A percentile compares a stretch with the other conserved stretches of the same genome.
These are phyloP conservation scores for Clusia tigrina DNA, from an alignment of 2,888 invertebrate genomes.

Conservation along the genomic window DNA sequence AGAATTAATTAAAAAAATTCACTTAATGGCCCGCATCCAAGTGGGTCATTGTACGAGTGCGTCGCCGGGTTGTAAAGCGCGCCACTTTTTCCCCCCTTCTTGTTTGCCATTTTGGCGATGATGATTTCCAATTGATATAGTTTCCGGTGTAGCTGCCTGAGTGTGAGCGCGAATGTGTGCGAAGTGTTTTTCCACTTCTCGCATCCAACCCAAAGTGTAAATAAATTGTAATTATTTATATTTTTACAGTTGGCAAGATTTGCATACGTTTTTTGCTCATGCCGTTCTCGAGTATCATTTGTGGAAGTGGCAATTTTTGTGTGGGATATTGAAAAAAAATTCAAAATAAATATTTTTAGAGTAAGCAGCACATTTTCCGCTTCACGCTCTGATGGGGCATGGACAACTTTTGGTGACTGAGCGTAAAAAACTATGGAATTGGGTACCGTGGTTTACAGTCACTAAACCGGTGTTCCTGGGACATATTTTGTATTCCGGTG, in stretches of 20 bases:
- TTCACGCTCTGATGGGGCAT: too few species aligned
- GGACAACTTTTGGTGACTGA: too few species aligned
- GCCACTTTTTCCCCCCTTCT: not conserved
- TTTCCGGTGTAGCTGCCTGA: not conserved
- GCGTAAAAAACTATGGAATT: too few species aligned
- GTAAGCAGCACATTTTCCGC: too few species aligned
- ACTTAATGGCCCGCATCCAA: slow-evolving; percentile 56
- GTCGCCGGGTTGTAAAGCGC: not conserved
- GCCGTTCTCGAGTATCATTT: too few species aligned
- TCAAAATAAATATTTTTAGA: too few species aligned
- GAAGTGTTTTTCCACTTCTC: not conserved
- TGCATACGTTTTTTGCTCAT: not conserved
- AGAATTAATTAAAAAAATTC: slow-evolving; percentile 55
- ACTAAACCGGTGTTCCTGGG: too few species aligned
- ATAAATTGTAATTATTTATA: not conserved
- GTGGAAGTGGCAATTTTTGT: too few species aligned
- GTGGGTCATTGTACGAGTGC: slow-evolving; percentile 53
- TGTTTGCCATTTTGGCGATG: not conserved
- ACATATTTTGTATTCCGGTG: too few species aligned
- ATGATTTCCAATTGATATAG: not conserved
- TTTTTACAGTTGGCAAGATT: not conserved
- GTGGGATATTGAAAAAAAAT: too few species aligned
- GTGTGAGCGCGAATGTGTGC: not conserved
- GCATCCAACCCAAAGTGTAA: not conserved
- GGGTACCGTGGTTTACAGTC: too few species aligned